These are phyloP conservation scores for Synanthedon myopaeformis DNA, from an alignment of 2,888 invertebrate genomes.

Conservation along the genomic window DNA sequence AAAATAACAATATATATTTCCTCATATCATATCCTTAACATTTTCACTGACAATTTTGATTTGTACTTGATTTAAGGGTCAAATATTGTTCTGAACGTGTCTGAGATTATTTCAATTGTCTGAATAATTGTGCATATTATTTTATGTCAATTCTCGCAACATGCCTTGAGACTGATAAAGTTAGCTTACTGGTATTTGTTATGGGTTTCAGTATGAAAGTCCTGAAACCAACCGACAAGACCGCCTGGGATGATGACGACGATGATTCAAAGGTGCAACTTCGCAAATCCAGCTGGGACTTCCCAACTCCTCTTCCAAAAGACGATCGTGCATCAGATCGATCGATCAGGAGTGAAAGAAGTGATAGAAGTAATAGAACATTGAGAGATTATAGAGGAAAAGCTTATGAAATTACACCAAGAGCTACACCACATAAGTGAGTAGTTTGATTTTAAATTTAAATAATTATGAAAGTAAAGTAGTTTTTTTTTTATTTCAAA, in stretches of 20 bases:
- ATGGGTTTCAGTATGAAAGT: slow-evolving; percentile 46
- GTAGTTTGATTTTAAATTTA: slow-evolving; percentile 9
- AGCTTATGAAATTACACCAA: slow-evolving; percentile 76
- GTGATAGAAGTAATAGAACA: slow-evolving; percentile 31
- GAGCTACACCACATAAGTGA: slow-evolving; percentile 88
- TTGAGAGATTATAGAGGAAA: slow-evolving; percentile 49
- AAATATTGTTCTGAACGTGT: too few species aligned
- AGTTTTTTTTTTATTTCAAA: too few species aligned
- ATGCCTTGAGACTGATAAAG: too few species aligned
- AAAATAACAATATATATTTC: too few species aligned
- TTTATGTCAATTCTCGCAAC: too few species aligned
- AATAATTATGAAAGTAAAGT: too few species aligned
- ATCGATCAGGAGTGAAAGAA: slow-evolving; percentile 43
- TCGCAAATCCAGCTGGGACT: slow-evolving; percentile 90
- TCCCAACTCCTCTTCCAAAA: slow-evolving; percentile 82
- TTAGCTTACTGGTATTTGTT: too few species aligned
- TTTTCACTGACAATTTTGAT: too few species aligned
- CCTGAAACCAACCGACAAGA: slow-evolving; percentile 71
- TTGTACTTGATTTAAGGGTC: too few species aligned
- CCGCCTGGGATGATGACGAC: slow-evolving; percentile 83
- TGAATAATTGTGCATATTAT: too few species aligned
- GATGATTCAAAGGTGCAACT: slow-evolving; percentile 75
- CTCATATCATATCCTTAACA: too few species aligned
- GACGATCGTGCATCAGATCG: slow-evolving; percentile 35
- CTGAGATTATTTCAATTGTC: too few species aligned